Percentiles rank a stretch among this genome's conserved stretches.
phyloP scores from a whole-genome alignment of 2,888 invertebrate species.

The Pseudeuparius sepicola region DNA sequence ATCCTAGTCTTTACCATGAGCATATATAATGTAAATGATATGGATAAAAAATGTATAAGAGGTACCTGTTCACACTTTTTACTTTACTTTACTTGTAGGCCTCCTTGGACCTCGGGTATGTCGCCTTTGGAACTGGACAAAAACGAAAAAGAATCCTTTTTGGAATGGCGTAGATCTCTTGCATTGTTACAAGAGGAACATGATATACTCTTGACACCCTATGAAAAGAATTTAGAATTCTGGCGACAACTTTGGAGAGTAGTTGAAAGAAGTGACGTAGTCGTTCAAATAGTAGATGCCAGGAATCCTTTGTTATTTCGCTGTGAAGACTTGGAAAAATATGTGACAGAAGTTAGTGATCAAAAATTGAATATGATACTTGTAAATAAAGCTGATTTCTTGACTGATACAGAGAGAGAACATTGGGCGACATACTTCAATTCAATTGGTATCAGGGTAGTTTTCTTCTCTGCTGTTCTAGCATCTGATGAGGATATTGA shows the following conservation, averaged over 20 bases:
- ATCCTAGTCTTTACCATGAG: too few relatives aligned
- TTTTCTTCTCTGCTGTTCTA: slow-evolving; percentile 85
- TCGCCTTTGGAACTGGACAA: slow-evolving; percentile 69
- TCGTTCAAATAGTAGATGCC: slow-evolving; percentile 93
- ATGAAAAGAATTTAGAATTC: slow-evolving; percentile 94
- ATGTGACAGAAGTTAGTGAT: slow-evolving; percentile 56
- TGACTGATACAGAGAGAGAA: slow-evolving; percentile 68
- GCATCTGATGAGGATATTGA: slow-evolving; percentile 38
- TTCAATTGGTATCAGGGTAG: slow-evolving; percentile 55
- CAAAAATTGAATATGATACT: slow-evolving; percentile 73
- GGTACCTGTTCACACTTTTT: too few relatives aligned
- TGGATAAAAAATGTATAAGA: too few relatives aligned
- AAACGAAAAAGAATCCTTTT: slow-evolving; percentile 72
- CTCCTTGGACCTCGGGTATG: slow-evolving; percentile 66
- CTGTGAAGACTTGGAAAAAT: slow-evolving; percentile 83
- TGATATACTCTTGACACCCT: slow-evolving; percentile 83
- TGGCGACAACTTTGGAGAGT: slow-evolving; percentile 99
- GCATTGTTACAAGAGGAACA: slow-evolving; percentile 70
- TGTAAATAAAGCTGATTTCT: slow-evolving; percentile 91
- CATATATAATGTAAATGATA: too few relatives aligned
- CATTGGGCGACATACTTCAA: slow-evolving; percentile 82
- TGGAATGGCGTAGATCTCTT: slow-evolving; percentile 82
- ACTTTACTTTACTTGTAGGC: too few relatives aligned
- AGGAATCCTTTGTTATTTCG: slow-evolving; percentile 83
- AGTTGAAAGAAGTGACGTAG: slow-evolving; percentile 88